Percentiles rank a stretch among this genome's conserved stretches.
Conservation (phyloP, 2,113 vertebrate species). For the Neodon shergylaensis region DNA sequence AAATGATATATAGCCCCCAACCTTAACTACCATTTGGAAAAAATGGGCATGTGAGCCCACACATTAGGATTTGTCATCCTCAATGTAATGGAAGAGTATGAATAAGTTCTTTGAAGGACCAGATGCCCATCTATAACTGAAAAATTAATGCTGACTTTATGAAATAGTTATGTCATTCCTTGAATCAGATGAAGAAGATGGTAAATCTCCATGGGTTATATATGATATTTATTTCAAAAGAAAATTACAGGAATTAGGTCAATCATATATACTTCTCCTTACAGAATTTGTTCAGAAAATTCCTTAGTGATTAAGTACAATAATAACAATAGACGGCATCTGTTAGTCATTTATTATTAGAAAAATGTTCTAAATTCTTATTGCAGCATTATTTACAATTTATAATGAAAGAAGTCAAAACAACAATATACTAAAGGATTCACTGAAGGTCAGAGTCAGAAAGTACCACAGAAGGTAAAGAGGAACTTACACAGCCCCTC, state of each 20-base stretch:
- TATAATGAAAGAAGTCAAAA: neutral
- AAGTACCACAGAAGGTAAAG: neutral
- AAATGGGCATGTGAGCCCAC: neutral
- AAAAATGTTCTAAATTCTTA: neutral
- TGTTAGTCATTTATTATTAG: neutral
- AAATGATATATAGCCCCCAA: neutral
- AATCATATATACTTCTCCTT: slow-evolving; percentile 17
- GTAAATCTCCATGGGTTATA: neutral
- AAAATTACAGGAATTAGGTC: slow-evolving; percentile 27
- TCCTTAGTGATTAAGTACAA: slow-evolving; percentile 42
- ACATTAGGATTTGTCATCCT: neutral
- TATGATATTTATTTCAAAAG: slow-evolving; percentile 10
- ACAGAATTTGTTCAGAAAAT: neutral
- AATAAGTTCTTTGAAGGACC: slow-evolving; percentile 6
- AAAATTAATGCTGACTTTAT: neutral
- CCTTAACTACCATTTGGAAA: neutral
- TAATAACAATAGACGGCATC: neutral
- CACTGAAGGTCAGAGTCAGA: slow-evolving; percentile 43
- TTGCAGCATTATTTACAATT: slow-evolving; percentile 24
- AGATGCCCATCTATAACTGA: neutral
- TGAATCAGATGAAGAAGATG: neutral
- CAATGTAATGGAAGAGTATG: neutral
- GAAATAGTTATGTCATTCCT: neutral
- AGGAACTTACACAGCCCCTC: neutral
- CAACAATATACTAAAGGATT: neutral